These are phyloP conservation scores for Drosophila santomea DNA, from an alignment of 1,140 invertebrate genomes.

Conservation along the genomic window DNA sequence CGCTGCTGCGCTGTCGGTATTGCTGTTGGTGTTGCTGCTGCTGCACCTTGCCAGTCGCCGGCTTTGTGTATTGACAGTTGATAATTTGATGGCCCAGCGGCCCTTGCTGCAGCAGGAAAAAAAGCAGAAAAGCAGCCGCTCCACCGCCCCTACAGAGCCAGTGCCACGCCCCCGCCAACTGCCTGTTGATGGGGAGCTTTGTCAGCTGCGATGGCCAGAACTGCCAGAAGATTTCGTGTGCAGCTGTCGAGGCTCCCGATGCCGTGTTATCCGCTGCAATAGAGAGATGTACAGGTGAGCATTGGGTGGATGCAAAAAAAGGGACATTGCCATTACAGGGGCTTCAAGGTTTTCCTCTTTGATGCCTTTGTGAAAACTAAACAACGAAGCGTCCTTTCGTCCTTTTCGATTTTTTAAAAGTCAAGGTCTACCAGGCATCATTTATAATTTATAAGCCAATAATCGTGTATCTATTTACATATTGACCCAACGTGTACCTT, in stretches of 20 bases:
- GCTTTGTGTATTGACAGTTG: conserved; percentile 71
- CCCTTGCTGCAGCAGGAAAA: conserved; percentile 4
- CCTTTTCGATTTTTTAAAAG: no score
- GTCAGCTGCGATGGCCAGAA: conserved; percentile 51
- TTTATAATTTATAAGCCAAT: no score
- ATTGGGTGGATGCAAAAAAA: background rate
- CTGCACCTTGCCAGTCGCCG: conserved; percentile 24
- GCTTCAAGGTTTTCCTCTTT: background rate
- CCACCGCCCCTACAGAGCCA: conserved; percentile 20
- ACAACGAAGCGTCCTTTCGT: no score
- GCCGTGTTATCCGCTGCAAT: conserved; percentile 57
- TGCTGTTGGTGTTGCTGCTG: conserved; percentile 25
- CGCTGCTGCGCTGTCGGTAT: background rate
- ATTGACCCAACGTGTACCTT: no score
- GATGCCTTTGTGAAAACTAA: conserved; percentile 14
- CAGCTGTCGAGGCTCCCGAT: conserved; percentile 62
- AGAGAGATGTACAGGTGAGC: conserved; percentile 10
- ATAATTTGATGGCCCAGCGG: conserved; percentile 76
- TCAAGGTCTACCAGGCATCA: no score
- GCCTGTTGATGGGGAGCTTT: conserved; percentile 67
- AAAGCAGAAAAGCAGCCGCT: background rate
- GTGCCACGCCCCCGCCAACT: conserved; percentile 53
- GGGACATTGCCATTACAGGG: background rate
- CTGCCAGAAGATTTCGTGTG: conserved; percentile 64
- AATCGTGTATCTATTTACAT: no score